Conservation (phyloP, 2,888 invertebrate species). For the Macroteleia sp. region DNA sequence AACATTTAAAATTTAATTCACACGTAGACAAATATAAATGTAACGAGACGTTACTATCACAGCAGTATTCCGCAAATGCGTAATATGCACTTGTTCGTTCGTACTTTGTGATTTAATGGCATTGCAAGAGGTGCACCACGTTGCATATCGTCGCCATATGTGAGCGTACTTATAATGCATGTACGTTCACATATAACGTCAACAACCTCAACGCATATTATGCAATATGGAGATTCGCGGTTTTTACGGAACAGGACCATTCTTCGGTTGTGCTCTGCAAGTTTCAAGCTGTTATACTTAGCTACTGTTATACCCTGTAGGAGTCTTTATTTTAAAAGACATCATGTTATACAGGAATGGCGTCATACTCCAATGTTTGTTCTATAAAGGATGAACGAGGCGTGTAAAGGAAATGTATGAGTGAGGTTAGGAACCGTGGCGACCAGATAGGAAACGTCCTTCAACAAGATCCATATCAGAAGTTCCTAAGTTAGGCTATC, state of each 20-base stretch:
- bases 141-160: conserved; percentile 52
- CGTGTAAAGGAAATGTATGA: too few species aligned
- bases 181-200: conserved; percentile 42
- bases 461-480: too few species aligned
- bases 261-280: conserved; percentile 26
- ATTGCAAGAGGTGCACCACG: conserved; percentile 38
- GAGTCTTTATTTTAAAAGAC: too few species aligned
- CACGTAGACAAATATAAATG: conserved; percentile 24
- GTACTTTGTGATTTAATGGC: conserved; percentile 50
- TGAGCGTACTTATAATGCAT: conserved; percentile 52
- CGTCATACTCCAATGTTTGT: too few species aligned
- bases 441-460: too few species aligned
- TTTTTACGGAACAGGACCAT: conserved; percentile 35
- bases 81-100: conserved; percentile 60
- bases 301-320: too few species aligned
- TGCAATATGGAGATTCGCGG: conserved; percentile 55
- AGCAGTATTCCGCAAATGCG: conserved; percentile 49
- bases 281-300: conserved; percentile 26
- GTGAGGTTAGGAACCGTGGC: too few species aligned
- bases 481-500: too few species aligned
- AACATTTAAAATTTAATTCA: conserved; percentile 32
- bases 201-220: conserved; percentile 37
- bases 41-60: conserved; percentile 29
- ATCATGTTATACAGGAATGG: too few species aligned
- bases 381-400: too few species aligned